phyloP scores from a whole-genome alignment of 2,888 invertebrate species.

The Calameuta filiformis region DNA sequence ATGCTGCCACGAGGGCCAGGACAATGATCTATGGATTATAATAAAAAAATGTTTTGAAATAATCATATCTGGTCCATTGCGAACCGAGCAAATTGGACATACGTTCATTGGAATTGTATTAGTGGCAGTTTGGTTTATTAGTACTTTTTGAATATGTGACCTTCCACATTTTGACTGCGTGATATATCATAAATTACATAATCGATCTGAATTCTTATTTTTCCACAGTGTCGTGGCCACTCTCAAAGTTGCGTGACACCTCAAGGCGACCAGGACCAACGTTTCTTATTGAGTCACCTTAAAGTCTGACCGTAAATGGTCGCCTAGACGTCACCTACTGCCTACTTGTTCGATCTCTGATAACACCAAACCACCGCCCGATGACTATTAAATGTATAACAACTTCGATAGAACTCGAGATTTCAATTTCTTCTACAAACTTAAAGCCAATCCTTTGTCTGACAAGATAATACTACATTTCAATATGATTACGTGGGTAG shows the following conservation, averaged over 20 bases:
- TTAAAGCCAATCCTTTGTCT: background rate
- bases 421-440: background rate
- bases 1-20: slow-evolving; percentile 38
- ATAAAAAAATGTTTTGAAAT: background rate
- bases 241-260: background rate
- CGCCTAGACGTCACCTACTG: background rate
- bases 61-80: background rate
- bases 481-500: background rate
- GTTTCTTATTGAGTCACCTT: background rate
- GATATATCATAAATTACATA: background rate
- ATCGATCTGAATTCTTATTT: background rate
- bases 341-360: background rate
- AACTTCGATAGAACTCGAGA: background rate
- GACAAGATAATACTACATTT: background rate
- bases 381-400: background rate
- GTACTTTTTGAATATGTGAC: background rate
- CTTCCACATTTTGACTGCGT: background rate
- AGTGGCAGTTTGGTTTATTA: background rate
- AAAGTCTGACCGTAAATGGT: background rate
- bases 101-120: background rate
- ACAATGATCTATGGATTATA: slow-evolving; percentile 46
- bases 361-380: background rate
- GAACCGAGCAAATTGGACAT: background rate
- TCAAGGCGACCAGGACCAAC: slow-evolving; percentile 3
- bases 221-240: background rate